A percentile compares a stretch with the other conserved stretches of the same genome.
Conservation (phyloP, 2,113 vertebrate genomes). For the Lepus europaeus region DNA sequence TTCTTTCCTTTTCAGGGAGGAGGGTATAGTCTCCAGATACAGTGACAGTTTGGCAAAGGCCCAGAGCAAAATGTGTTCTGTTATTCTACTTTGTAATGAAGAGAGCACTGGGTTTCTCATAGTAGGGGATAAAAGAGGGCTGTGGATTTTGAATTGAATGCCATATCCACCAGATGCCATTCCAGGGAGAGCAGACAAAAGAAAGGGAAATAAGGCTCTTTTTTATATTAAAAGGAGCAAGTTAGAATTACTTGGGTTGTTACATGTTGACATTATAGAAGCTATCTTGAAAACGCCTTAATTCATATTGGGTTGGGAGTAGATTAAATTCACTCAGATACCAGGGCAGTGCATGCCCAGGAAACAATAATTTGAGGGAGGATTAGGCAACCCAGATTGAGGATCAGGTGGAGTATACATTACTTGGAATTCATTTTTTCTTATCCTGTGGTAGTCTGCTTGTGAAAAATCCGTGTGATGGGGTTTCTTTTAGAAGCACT, state of each 20-base stretch:
- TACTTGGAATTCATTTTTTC: neutral
- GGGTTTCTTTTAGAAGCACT: neutral
- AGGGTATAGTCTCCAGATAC: constrained; percentile 43
- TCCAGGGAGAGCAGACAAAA: neutral
- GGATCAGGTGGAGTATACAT: neutral
- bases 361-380: constrained; percentile 2
- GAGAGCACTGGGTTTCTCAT: neutral
- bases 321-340: neutral
- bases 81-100: neutral
- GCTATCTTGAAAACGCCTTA: neutral
- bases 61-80: constrained; percentile 18
- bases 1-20: constrained; percentile 57
- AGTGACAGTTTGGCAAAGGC: constrained; percentile 24
- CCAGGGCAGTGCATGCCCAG: neutral
- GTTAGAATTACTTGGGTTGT: neutral
- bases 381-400: neutral
- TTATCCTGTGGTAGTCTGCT: neutral
- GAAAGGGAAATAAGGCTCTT: neutral
- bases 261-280: neutral
- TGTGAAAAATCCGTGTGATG: neutral
- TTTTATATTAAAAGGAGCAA: neutral
- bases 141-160: neutral
- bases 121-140: neutral
- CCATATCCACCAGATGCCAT: neutral
- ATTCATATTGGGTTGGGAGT: neutral